Conservation (phyloP, 2,113 vertebrate genomes). For the Cryptotis parvus region DNA sequence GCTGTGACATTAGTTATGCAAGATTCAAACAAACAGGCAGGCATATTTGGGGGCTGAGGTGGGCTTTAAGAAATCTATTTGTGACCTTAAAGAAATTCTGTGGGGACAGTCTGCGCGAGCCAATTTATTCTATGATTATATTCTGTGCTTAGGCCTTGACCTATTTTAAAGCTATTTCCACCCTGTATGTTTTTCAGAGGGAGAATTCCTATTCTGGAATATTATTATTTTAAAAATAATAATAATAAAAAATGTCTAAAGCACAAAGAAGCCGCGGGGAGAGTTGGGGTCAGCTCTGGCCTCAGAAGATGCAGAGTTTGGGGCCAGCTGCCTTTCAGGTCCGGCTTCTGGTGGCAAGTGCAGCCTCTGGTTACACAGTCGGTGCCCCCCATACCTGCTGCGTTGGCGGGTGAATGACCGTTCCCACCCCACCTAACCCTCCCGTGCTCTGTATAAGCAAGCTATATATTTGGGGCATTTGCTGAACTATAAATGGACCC, state of each 20-base stretch:
- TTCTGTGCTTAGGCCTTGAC: conserved; percentile 69
- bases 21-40: conserved; percentile 13
- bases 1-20: conserved; percentile 57
- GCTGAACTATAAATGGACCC: conserved; percentile 15
- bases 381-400: not conserved
- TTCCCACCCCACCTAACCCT: not conserved
- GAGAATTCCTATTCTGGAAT: conserved; percentile 47
- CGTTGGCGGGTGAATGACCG: not conserved
- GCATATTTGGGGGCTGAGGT: conserved; percentile 32
- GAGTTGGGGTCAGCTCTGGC: not conserved
- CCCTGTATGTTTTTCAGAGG: conserved; percentile 51
- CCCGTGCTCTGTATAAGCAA: not conserved
- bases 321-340: conserved; percentile 14
- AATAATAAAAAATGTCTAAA: not conserved
- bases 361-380: accelerated
- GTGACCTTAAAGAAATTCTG: conserved; percentile 61
- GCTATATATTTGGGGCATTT: not conserved
- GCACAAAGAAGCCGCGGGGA: not conserved
- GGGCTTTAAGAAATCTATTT: conserved; percentile 66
- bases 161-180: conserved; percentile 70
- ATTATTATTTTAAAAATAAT: conserved; percentile 44
- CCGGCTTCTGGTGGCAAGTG: not conserved
- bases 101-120: conserved; percentile 32
- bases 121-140: conserved; percentile 64
- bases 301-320: not conserved